Evolutionary conservation across 2,113 vertebrate species (phyloP).

Genomic region (Petroica traversi): DNA sequence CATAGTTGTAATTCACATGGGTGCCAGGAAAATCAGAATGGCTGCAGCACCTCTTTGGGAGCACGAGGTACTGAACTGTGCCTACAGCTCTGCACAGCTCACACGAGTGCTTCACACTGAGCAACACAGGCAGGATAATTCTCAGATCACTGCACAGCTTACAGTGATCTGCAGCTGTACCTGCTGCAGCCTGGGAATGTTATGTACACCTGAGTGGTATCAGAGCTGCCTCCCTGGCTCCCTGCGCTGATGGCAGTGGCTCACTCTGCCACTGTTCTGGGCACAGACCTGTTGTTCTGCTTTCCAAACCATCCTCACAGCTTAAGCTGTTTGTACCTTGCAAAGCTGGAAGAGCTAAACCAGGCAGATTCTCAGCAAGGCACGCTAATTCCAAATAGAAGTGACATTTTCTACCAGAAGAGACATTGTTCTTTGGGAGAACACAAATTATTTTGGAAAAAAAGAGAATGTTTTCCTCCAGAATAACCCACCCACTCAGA

Average conservation of each 20-base stretch:
- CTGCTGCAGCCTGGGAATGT: not conserved
- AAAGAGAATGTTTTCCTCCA: not conserved
- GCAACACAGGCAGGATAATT: not conserved
- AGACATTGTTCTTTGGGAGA: not conserved
- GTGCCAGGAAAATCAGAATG: not conserved
- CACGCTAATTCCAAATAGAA: not conserved
- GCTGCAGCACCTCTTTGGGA: not conserved
- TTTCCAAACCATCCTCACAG: not conserved
- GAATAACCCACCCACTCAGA: not conserved
- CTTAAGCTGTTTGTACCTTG: not conserved
- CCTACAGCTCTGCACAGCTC: not conserved
- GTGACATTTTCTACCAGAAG: not conserved
- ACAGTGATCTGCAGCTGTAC: not conserved
- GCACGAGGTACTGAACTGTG: not conserved
- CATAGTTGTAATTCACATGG: not conserved
- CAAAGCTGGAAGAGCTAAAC: not conserved
- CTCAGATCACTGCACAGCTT: not conserved
- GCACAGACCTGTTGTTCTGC: not conserved
- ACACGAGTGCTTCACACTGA: rapidly evolving
- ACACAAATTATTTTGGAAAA: not conserved
- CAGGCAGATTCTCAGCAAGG: not conserved
- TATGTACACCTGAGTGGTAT: not conserved
- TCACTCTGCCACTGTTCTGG: not conserved
- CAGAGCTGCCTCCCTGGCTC: not conserved
- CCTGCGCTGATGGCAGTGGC: rapidly evolving